Percentiles rank a stretch among this genome's conserved stretches.
Conservation (phyloP, 2,113 vertebrate species). For the Scortum barcoo region DNA sequence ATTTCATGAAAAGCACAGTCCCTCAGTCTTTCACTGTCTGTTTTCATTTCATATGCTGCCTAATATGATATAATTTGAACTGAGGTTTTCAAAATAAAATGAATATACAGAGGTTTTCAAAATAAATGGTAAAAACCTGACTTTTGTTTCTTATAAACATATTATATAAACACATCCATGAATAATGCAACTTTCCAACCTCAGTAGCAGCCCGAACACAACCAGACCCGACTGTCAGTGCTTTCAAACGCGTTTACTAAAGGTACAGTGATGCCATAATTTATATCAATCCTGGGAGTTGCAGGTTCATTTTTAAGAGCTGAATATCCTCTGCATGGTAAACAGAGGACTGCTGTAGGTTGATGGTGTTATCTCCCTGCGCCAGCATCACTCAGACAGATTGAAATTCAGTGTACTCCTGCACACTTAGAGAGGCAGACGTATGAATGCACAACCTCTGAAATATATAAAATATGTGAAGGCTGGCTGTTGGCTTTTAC, state of each 20-base stretch:
- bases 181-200: constrained; percentile 11
- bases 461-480: constrained; percentile 37
- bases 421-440: constrained; percentile 26
- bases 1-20: background rate
- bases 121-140: background rate
- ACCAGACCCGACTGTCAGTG: constrained; percentile 1
- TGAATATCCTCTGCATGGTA: constrained; percentile 30
- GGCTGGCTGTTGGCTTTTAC: constrained; percentile 20
- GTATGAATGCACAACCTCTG: constrained; percentile 21
- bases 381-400: constrained; percentile 59
- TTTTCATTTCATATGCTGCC: background rate
- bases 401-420: constrained; percentile 34
- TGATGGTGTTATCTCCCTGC: constrained; percentile 64
- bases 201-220: constrained; percentile 3
- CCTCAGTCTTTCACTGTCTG: background rate
- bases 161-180: background rate
- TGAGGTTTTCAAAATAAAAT: background rate
- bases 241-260: constrained; percentile 26
- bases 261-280: constrained; percentile 16
- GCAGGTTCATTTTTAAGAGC: constrained; percentile 27
- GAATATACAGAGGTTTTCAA: background rate
- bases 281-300: constrained; percentile 24
- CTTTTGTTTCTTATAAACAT: background rate
- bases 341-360: constrained; percentile 45
- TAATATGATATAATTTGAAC: background rate